Base-by-base conservation (phyloP, 2,888 invertebrate species). In the Pomacea canaliculata region DNA sequence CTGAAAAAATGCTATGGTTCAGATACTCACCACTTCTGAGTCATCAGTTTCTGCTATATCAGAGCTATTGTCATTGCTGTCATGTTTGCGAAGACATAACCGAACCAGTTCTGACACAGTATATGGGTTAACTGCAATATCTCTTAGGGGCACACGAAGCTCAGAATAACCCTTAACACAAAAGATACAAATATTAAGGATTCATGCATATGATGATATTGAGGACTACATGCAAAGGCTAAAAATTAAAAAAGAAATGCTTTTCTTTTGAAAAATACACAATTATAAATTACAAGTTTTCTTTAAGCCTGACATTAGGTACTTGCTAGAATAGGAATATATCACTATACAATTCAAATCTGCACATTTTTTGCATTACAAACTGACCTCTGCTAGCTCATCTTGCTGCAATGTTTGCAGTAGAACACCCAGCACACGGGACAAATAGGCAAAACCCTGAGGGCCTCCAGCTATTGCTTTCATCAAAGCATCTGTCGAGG, bases 321-420 rank as follows among this genome's bases (percentile, higher is more conserved):
- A 7, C 10, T 56, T 56, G 51, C 16, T 16, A 56, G 8, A 2
- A 13, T 56, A 16, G 51, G 8, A 56, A 56, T 16, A 56, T 13
- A 56, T 56, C 8, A 56, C 51, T 10, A 16, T 7, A 10, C 2
- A 13, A 56, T 56, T 16, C 10, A 13, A 7, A 56, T 10, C 16
- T 13, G 12, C 51, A 56, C 51, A 56, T 16, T 16, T 56, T 16
- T 10, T 10, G 51, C 51, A 13, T 56, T 13, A 2, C 10, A 56
- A 56, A 71, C 78, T 81, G 77, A 89, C 90, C 87, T 89, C 88
- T 9, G 90, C 86, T 59, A 90, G 88, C 69, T 87, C 86, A 81
- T 90, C 90, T 74, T 90, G 90, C 13, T 90, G 82, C 56, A 90
- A 79, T 3, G 90, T 90, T 82, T 90, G 90, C 27, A 90, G 83